phyloP scores from a whole-genome alignment of 2,113 vertebrate species.

The Leptodactylus fuscus region DNA sequence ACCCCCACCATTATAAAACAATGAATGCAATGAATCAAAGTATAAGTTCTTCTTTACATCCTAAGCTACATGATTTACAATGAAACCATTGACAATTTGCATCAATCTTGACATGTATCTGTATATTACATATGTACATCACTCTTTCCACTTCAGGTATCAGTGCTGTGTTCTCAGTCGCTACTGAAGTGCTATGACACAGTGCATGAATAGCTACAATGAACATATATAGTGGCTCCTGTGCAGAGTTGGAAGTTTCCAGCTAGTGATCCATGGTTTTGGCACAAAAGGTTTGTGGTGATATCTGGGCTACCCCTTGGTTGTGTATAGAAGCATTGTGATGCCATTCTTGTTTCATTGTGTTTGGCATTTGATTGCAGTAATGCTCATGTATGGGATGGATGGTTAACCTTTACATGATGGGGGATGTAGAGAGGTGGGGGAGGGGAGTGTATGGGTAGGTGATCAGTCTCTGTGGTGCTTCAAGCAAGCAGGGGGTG shows the following conservation, averaged over 20 bases:
- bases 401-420: not conserved
- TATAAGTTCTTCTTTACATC: not conserved
- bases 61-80: not conserved
- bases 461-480: not conserved
- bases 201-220: too few relatives aligned
- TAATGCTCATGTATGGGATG: not conserved
- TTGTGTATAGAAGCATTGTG: not conserved
- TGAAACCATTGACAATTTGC: not conserved
- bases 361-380: not conserved
- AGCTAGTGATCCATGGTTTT: not conserved
- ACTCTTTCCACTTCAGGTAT: too few relatives aligned
- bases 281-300: too few relatives aligned
- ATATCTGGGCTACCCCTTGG: not conserved
- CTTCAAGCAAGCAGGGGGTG: not conserved
- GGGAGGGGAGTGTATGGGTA: not conserved
- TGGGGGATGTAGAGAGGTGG: not conserved
- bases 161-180: too few relatives aligned
- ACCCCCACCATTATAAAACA: too few relatives aligned
- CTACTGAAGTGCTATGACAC: too few relatives aligned
- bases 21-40: not conserved
- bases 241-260: not conserved
- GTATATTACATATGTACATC: not conserved
- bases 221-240: too few relatives aligned
- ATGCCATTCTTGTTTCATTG: not conserved
- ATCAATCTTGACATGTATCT: not conserved